These are phyloP conservation scores for Halotydeus destructor DNA, from an alignment of 1,140 invertebrate genomes.

Conservation along the genomic window DNA sequence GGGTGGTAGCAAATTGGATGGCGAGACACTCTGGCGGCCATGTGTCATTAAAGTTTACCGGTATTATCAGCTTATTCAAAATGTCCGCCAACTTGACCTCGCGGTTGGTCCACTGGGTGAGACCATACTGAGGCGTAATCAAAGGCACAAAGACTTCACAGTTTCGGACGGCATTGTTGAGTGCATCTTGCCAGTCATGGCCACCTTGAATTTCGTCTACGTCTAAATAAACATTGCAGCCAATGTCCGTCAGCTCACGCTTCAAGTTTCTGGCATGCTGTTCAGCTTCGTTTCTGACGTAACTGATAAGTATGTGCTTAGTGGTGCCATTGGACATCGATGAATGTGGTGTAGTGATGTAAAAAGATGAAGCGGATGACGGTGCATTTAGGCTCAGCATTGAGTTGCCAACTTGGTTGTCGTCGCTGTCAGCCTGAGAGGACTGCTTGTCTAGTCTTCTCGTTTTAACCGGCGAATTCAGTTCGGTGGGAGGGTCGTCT, in stretches of 20 bases:
- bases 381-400: no score
- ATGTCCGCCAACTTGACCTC: conserved; percentile 31
- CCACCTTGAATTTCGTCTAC: conserved; percentile 29
- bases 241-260: conserved; percentile 21
- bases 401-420: no score
- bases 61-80: conserved; percentile 27
- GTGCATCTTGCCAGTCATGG: conserved; percentile 29
- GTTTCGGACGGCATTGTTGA: conserved; percentile 28
- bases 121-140: conserved; percentile 27
- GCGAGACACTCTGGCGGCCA: conserved; percentile 29
- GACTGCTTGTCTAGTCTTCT: no score
- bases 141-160: conserved; percentile 29
- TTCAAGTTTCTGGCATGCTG: conserved; percentile 27
- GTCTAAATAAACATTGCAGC: conserved; percentile 27
- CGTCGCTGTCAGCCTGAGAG: no score
- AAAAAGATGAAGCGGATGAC: no score
- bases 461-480: no score
- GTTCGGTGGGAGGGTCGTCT: no score
- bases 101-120: conserved; percentile 30
- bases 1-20: conserved; percentile 30
- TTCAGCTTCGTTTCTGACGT: conserved; percentile 26
- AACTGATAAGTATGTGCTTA: conserved; percentile 30
- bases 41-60: conserved; percentile 25
- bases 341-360: no score
- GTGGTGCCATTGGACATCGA: no score